Evolutionary conservation across 2,113 vertebrate genomes (phyloP).

Genomic region (Phylloscopus trochiloides): DNA sequence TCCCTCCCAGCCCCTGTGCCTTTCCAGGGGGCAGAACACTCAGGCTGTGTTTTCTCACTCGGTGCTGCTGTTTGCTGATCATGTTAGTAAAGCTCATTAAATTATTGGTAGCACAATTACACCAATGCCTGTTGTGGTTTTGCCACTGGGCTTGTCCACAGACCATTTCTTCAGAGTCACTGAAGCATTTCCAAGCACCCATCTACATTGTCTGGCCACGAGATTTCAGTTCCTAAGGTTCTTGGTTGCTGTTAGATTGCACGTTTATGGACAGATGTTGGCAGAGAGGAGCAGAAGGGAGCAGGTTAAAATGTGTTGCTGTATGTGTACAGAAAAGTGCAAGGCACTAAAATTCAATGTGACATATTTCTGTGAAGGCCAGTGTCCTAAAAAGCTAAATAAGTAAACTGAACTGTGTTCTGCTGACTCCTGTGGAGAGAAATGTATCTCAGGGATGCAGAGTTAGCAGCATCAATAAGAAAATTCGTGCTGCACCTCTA

Average conservation of each 20-base stretch:
- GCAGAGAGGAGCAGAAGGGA: not conserved
- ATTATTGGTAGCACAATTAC: not conserved
- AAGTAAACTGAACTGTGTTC: not conserved
- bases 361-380: not conserved
- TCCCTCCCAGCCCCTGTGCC: not conserved
- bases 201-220: not conserved
- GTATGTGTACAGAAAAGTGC: not conserved
- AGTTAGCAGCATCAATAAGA: not conserved
- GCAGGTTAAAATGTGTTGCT: not conserved
- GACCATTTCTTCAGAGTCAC: not conserved
- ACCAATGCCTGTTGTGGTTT: not conserved
- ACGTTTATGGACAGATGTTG: not conserved
- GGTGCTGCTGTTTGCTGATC: not conserved
- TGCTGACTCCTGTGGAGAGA: not conserved
- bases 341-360: not conserved
- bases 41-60: accelerated
- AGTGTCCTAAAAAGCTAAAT: not conserved
- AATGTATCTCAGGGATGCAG: not conserved
- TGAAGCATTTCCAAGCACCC: not conserved
- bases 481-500: not conserved
- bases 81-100: not conserved
- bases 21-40: not conserved
- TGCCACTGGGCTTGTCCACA: not conserved
- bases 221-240: not conserved
- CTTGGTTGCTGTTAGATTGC: not conserved